These are phyloP conservation scores for Zosterops borbonicus DNA, from an alignment of 2,113 vertebrate species.

Conservation along the genomic window DNA sequence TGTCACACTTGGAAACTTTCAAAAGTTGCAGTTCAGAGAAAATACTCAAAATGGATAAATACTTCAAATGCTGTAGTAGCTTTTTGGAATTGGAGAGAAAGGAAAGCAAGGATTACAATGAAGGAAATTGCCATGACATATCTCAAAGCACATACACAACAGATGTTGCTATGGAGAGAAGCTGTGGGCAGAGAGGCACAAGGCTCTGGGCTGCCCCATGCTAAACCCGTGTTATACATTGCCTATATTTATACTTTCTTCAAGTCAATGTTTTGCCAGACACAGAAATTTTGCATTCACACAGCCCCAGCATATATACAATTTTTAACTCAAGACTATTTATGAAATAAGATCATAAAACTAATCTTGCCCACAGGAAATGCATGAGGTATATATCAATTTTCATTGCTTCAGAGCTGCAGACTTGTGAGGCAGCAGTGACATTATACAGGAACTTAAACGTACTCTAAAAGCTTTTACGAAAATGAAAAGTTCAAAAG, in stretches of 20 bases:
- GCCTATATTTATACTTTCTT: neutral
- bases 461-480: neutral
- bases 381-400: neutral
- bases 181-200: neutral
- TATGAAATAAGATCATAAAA: neutral
- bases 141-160: neutral
- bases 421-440: neutral
- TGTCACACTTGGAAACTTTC: neutral
- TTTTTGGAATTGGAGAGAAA: neutral
- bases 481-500: neutral
- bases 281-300: neutral
- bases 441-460: neutral
- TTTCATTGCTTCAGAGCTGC: neutral
- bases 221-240: neutral
- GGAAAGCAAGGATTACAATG: neutral
- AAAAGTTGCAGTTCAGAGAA: neutral
- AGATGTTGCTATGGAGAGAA: neutral
- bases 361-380: neutral
- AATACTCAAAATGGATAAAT: neutral
- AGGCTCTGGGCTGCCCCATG: neutral
- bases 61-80: neutral
- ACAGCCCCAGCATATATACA: neutral
- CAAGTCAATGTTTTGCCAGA: neutral
- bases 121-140: neutral
- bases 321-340: neutral